Evolutionary conservation across 2,888 invertebrate genomes (phyloP).

Genomic region (Teleiodes luculella): DNA sequence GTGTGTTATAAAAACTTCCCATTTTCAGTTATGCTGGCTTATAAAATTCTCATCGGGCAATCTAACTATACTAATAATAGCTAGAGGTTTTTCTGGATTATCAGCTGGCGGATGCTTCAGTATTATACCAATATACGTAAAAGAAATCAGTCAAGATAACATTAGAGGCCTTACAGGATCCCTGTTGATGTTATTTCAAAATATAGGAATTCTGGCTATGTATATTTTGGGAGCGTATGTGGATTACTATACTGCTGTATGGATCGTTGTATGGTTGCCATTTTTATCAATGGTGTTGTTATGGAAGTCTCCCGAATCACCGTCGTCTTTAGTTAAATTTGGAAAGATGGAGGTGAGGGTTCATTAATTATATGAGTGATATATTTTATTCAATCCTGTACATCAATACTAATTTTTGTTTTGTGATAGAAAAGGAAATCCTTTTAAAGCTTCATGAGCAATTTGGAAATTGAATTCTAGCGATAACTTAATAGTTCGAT

Average conservation of each 20-base stretch:
- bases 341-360: conserved; percentile 45
- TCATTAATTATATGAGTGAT: neutral
- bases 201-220: conserved; percentile 44
- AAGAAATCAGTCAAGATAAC: conserved; percentile 50
- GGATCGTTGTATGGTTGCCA: conserved; percentile 35
- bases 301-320: conserved; percentile 54
- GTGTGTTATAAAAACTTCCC: neutral
- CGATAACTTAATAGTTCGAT: no score
- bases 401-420: no score
- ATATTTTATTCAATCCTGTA: no score
- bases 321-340: conserved; percentile 48
- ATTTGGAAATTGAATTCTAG: no score
- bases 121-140: conserved; percentile 47
- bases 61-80: conserved; percentile 34
- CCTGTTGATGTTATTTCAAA: conserved; percentile 36
- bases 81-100: conserved; percentile 41
- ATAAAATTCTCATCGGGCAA: conserved; percentile 35
- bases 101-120: conserved; percentile 44
- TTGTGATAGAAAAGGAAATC: no score
- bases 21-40: conserved; percentile 39
- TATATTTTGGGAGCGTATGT: conserved; percentile 47
- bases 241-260: conserved; percentile 44
- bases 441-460: no score
- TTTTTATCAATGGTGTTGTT: conserved; percentile 36
- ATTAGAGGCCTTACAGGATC: conserved; percentile 47